phyloP scores from a whole-genome alignment of 2,113 vertebrate genomes.

The Xenotilapia flavipinnis region DNA sequence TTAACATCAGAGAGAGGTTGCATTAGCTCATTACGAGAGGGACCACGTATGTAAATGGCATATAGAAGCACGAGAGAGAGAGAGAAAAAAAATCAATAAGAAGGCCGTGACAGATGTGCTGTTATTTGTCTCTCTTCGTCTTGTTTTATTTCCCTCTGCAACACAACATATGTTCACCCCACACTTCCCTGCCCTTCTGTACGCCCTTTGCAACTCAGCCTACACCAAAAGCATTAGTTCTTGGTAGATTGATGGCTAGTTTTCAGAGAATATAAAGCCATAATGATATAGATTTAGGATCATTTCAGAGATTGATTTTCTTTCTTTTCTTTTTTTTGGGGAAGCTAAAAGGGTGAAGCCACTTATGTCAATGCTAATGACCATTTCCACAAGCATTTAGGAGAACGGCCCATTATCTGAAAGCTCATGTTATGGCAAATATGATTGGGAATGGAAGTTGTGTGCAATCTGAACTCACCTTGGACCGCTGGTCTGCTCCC shows the following conservation, averaged over 20 bases:
- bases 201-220: neutral
- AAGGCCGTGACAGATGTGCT: neutral
- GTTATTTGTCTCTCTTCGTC: conserved; percentile 8
- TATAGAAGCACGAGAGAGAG: neutral
- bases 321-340: neutral
- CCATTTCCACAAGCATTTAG: conserved; percentile 68
- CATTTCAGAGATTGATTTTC: conserved; percentile 73
- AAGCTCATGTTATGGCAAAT: conserved; percentile 74
- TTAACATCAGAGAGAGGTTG: neutral
- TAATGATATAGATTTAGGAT: conserved; percentile 72
- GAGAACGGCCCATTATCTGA: conserved; percentile 68
- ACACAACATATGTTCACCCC: neutral
- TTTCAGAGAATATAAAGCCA: conserved; percentile 68
- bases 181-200: neutral
- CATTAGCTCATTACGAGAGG: conserved; percentile 4
- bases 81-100: neutral
- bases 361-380: conserved; percentile 77
- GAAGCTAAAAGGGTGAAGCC: conserved; percentile 74
- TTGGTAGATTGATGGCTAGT: conserved; percentile 63
- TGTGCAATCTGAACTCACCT: conserved; percentile 69
- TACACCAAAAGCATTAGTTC: conserved; percentile 54
- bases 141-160: conserved; percentile 20
- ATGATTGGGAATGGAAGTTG: conserved; percentile 64
- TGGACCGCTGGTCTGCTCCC: conserved; percentile 27
- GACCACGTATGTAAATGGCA: neutral